Percentiles rank a stretch among this genome's conserved stretches.
Evolutionary conservation across 2,888 invertebrate genomes (phyloP).

Genomic region (Caenorhabditis becei): DNA sequence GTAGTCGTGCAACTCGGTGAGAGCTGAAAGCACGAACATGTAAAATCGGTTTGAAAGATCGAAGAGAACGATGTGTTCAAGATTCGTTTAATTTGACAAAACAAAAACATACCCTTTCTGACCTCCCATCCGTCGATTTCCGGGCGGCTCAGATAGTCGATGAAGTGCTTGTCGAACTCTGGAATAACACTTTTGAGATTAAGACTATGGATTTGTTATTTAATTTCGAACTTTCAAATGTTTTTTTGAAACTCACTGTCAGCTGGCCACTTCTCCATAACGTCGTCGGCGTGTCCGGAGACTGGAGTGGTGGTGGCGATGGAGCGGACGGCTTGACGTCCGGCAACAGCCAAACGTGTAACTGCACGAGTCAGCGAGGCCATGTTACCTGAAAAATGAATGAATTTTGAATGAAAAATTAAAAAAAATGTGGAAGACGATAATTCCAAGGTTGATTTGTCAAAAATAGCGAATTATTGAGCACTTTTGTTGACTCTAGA

Average conservation of each 20-base stretch:
- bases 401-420: not conserved
- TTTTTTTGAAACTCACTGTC: conserved; percentile 75
- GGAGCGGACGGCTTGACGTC: conserved; percentile 56
- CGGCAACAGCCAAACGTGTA: conserved; percentile 58
- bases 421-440: not conserved
- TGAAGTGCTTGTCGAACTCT: conserved; percentile 81
- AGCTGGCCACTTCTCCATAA: conserved; percentile 81
- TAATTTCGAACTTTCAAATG: no score
- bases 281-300: conserved; percentile 64
- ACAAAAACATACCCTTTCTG: conserved; percentile 77
- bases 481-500: no score
- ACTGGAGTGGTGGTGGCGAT: conserved; percentile 64
- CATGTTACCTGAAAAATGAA: conserved; percentile 60
- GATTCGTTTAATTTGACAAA: not conserved
- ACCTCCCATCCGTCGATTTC: conserved; percentile 82
- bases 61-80: no score
- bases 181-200: conserved; percentile 41
- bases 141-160: conserved; percentile 80
- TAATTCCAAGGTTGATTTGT: no score
- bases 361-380: conserved; percentile 70
- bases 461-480: no score
- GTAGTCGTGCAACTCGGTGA: conserved; percentile 80
- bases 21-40: conserved; percentile 69
- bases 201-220: not conserved
- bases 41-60: no score